These are phyloP conservation scores for Mythimna lalbum DNA, from an alignment of 2,888 invertebrate genomes.

Conservation along the genomic window DNA sequence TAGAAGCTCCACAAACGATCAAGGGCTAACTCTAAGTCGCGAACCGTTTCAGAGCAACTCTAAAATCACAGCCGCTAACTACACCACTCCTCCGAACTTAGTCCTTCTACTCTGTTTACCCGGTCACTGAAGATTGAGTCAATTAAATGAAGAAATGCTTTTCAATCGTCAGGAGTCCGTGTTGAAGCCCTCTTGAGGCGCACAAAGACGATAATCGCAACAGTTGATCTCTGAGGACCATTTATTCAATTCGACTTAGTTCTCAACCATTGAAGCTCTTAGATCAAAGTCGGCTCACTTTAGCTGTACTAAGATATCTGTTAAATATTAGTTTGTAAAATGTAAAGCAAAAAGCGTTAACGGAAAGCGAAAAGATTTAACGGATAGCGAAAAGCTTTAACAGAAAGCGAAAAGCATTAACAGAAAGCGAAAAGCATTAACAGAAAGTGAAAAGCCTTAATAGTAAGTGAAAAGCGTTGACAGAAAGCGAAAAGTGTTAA, in stretches of 20 bases:
- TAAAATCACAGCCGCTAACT: constrained; percentile 34
- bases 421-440: too few relatives aligned
- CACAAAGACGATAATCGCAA: constrained; percentile 49
- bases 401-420: too few relatives aligned
- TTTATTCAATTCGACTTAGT: constrained; percentile 48
- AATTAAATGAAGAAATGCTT: constrained; percentile 39
- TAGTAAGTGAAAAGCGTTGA: too few relatives aligned
- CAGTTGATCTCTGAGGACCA: constrained; percentile 41
- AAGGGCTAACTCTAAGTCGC: not conserved
- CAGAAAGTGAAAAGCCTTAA: too few relatives aligned
- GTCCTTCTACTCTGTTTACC: constrained; percentile 30
- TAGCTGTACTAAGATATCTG: not conserved
- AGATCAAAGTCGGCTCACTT: constrained; percentile 17
- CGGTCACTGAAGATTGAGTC: constrained; percentile 26
- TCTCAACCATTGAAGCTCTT: constrained; percentile 21
- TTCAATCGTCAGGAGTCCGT: constrained; percentile 43
- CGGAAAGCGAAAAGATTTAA: not conserved
- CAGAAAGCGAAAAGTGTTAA: too few relatives aligned
- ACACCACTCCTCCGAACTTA: constrained; percentile 19
- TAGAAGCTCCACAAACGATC: constrained; percentile 3
- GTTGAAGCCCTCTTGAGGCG: constrained; percentile 40
- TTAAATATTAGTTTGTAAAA: constrained; percentile 12
- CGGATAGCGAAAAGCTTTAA: too few relatives aligned
- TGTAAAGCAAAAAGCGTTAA: not conserved
- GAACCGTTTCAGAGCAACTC: constrained; percentile 11